Base-by-base conservation (phyloP, 2,888 invertebrate species). In the Lycaena phlaeas region DNA sequence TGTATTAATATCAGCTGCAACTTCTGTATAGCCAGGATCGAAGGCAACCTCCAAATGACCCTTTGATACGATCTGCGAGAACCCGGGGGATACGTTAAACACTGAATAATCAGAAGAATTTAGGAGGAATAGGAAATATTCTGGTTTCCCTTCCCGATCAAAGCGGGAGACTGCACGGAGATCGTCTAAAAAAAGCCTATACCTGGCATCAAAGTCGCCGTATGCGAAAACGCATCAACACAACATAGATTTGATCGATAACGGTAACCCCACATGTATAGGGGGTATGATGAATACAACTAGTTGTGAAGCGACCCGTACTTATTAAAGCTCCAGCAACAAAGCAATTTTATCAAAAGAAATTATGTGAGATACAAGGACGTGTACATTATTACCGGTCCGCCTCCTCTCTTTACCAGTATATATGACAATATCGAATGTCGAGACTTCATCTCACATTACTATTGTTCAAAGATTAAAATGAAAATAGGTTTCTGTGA, bases 371-470 rank as follows among this genome's bases (percentile, higher is more conserved):
- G 77, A 75, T 75, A 73, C 74, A 62, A 60, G 59, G 34, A 18
- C 34, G 34, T 22, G 34, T 18, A 22, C 68, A 74, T 78, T 81
- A 79, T 75, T 75, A 68, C 72, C 77, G 73, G 70, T 72, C 76
- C 71, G 71, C 65, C 81, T 71, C 68, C 66, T 62, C 69, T 75
- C 62, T 74, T 77, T 74, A 68, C 66, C 64, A 51, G 55, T 59
- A 49, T 58, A 64, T 53, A 61, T 60, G 68, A 70, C 72, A 68
- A 69, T 70, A 79, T 81, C 74, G 59, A 63, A 66, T 75, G 70
- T 69, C 76, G 68, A 77, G 76, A 75, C 59, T 59, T 58, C 79
- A 69, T 76, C 69, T 79, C 72, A 61, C 59, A 67, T 81, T 78
- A 71, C 79, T 59, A 63, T 77, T 75, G 70, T 74, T 60, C 47